Evolutionary conservation across 2,113 vertebrate species (phyloP), one percentile per base, ranked within the genome.

Genomic region (Ranitomeya imitator): DNA sequence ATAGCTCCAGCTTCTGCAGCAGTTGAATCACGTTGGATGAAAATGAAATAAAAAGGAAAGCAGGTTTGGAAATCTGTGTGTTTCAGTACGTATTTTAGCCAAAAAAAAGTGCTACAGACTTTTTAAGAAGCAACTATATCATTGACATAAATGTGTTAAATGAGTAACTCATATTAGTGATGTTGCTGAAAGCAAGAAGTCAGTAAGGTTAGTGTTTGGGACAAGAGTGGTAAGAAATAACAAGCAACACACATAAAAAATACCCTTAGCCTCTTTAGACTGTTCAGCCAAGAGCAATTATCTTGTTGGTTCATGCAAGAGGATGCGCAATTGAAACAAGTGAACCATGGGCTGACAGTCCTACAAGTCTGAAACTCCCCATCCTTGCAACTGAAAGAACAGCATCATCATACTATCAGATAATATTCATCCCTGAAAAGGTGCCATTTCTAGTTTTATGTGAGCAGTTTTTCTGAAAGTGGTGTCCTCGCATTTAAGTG

Each of bases 281-380:
- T 85, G 67, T 18, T 60, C 67, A 74, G 59, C 55, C 45, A 60
- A 79, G 63, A 65, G 54, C 51, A 86, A 79, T 52, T 31, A 9
- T 23, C 59, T n/a, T 85, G 67, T 60, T 86, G 59, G 31, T 45
- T 86, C 19, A 79, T 79, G 61, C 76, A 79, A 87, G 69, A 87
- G 19, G 19, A 18, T 26, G 26, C 23, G 71, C n/a, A 26, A 80
- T 31, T 80, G 77, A 87, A 87, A 57, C 63, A 86, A 87, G 19
- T 80, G 61, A 87, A 80, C 63, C 60, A 31, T 79, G n/a, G 37
- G 55, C 15, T 54, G 51, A 80, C 52, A 23, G 63, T 67, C 51
- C n/a, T 80, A 80, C 61, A 87, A 19, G 15, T 87, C 45, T 57
- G 21, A 87, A 87, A 71, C 63, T 31, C 37, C 71, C 55, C 76